Evolutionary conservation across 2,888 invertebrate genomes (phyloP).

Genomic region (Drosophila hamatofila): DNA sequence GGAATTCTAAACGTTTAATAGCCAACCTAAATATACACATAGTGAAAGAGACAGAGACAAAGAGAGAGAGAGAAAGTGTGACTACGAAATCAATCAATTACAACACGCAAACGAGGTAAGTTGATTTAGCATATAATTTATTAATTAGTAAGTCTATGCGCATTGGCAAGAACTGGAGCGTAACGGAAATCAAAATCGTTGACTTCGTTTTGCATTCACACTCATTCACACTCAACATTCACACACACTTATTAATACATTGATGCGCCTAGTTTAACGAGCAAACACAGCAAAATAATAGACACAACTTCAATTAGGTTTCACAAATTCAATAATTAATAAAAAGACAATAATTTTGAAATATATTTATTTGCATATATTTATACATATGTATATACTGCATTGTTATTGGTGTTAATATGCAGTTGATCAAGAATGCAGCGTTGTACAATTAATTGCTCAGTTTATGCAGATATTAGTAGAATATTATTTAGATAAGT

Average conservation of each 20-base stretch:
- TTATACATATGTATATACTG: background rate
- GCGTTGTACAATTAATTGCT: background rate
- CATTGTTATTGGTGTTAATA: background rate
- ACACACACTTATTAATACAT: slow-evolving; percentile 4
- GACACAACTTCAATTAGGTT: slow-evolving; percentile 8
- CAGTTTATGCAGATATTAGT: background rate
- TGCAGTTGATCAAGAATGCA: no score
- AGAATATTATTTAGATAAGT: background rate
- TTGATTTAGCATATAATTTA: slow-evolving; percentile 52
- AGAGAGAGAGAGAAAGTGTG: slow-evolving; percentile 1
- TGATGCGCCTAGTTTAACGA: background rate
- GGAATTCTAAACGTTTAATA: slow-evolving; percentile 29
- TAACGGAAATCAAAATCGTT: slow-evolving; percentile 20
- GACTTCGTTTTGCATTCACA: slow-evolving; percentile 28
- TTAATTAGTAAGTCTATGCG: slow-evolving; percentile 60
- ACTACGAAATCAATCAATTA: slow-evolving; percentile 62
- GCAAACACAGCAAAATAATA: background rate
- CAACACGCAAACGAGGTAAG: slow-evolving; percentile 62
- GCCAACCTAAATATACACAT: slow-evolving; percentile 16
- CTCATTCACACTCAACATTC: background rate
- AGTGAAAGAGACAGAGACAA: slow-evolving; percentile 14
- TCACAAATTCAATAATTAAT: background rate
- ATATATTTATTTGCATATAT: background rate
- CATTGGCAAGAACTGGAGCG: slow-evolving; percentile 54
- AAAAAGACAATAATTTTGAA: background rate